Evolutionary conservation across 2,888 invertebrate genomes (phyloP), one percentile per base, ranked within the genome.

Genomic region (Odiellus spinosus): DNA sequence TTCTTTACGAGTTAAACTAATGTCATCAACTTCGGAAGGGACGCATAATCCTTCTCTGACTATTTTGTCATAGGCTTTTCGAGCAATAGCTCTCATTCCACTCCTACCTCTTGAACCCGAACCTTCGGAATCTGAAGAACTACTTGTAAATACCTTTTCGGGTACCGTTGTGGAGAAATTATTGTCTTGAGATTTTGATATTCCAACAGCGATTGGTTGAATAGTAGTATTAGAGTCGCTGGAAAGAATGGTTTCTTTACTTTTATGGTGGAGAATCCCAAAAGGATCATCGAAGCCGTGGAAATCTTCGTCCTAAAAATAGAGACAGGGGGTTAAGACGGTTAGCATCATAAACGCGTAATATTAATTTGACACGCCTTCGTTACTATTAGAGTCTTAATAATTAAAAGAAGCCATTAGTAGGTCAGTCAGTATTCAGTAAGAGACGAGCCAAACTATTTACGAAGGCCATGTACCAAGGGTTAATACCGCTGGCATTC

Each of bases 261-360:
- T n/a, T 39, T 19, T 39, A 39, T 15, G 2, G 15, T 11, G 19
- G 17, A 11, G 11, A 3, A 20, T 41, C 20, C 21, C 52, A 26
- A 8, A 26, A 32, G 46, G 47, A n/a, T 18, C 6, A 26, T 44
- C 41, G 19, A 52, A 52, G 1, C 52, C 52, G 15, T 52, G 49
- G 47, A 52, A 52, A 12, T 52, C 52, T 41, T 52, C 52, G 18
- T 52, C 47, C 49, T 51, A 44, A 35, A 20, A 42, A 11, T 26
- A 26, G 5, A 26, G 26, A 26, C 26, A 8, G 5, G 26, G 26
- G 26, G 5, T 26, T 26, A 26, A 26, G 4, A 26, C n/a, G n/a
- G 8, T 26, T 26, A 26, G 4, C 4, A 8, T 26, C 8, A 6
- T 26, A 26, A 26, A 26, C 26, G 26, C 26, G 8, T 8, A 26